Conservation (phyloP, 2,113 vertebrate species). For the Oreochromis tanganicae region DNA sequence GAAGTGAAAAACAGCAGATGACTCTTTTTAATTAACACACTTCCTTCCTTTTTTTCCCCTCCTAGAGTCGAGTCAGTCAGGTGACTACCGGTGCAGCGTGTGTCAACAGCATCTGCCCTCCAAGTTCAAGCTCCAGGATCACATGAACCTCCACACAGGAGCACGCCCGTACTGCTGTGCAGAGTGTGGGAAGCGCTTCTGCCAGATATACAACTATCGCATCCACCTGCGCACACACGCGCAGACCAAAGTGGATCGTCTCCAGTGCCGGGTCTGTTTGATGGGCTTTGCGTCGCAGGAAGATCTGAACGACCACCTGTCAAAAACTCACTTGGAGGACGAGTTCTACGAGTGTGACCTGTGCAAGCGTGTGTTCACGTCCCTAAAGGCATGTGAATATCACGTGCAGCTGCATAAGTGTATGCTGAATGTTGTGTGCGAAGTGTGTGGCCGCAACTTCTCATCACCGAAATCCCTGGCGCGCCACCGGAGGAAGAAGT, state of each 20-base stretch:
- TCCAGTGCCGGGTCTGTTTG: slow-evolving; percentile 58
- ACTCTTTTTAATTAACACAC: background rate
- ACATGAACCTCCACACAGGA: slow-evolving; percentile 83
- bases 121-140: slow-evolving; percentile 66
- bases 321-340: slow-evolving; percentile 59
- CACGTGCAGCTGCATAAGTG: slow-evolving; percentile 63
- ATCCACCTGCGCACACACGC: slow-evolving; percentile 80
- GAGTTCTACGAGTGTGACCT: slow-evolving; percentile 75
- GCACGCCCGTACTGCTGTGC: slow-evolving; percentile 80
- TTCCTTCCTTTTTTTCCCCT: background rate
- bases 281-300: slow-evolving; percentile 52
- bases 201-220: slow-evolving; percentile 81
- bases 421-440: slow-evolving; percentile 32
- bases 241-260: background rate
- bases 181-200: slow-evolving; percentile 83
- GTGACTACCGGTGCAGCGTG: slow-evolving; percentile 51
- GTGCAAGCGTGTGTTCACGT: slow-evolving; percentile 75
- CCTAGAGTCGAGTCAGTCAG: slow-evolving; percentile 28
- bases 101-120: slow-evolving; percentile 63
- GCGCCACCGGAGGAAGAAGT: slow-evolving; percentile 51
- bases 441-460: slow-evolving; percentile 46
- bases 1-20: background rate
- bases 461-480: slow-evolving; percentile 27
- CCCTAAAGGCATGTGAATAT: slow-evolving; percentile 41
- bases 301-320: slow-evolving; percentile 66